phyloP scores from a whole-genome alignment of 2,888 invertebrate genomes.

The Actias luna region DNA sequence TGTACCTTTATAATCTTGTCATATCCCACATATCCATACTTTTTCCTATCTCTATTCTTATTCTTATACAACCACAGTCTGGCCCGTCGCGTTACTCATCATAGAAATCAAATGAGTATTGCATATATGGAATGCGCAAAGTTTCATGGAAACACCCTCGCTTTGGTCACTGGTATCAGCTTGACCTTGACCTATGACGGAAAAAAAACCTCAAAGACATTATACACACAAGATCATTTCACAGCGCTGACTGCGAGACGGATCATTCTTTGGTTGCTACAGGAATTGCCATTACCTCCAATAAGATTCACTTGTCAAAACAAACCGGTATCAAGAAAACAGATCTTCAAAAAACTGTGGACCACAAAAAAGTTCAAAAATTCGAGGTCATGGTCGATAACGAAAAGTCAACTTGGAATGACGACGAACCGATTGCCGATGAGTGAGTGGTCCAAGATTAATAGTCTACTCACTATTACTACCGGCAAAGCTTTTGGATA shows the following conservation, averaged over 20 bases:
- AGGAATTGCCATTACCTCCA: background rate
- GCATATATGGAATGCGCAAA: too few relatives aligned
- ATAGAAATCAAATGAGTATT: too few relatives aligned
- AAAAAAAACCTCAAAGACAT: too few relatives aligned
- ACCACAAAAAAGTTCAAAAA: too few relatives aligned
- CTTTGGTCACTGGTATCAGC: background rate
- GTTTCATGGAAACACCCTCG: background rate
- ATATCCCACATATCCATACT: too few relatives aligned
- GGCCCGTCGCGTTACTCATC: too few relatives aligned
- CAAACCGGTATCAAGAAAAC: background rate
- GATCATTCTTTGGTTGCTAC: background rate
- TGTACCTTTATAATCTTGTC: too few relatives aligned
- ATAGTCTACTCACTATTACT: background rate
- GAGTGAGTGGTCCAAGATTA: background rate
- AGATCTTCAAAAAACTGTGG: background rate
- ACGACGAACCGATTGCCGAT: background rate
- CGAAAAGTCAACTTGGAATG: background rate
- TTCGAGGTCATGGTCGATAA: too few relatives aligned
- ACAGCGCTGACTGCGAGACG: background rate
- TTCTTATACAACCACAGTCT: too few relatives aligned
- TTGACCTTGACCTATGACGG: background rate
- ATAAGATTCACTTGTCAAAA: background rate
- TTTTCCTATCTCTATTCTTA: too few relatives aligned
- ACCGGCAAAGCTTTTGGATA: background rate
- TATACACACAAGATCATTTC: background rate